phyloP scores from a whole-genome alignment of 2,888 invertebrate genomes.

The Leptarthrus brevirostris region DNA sequence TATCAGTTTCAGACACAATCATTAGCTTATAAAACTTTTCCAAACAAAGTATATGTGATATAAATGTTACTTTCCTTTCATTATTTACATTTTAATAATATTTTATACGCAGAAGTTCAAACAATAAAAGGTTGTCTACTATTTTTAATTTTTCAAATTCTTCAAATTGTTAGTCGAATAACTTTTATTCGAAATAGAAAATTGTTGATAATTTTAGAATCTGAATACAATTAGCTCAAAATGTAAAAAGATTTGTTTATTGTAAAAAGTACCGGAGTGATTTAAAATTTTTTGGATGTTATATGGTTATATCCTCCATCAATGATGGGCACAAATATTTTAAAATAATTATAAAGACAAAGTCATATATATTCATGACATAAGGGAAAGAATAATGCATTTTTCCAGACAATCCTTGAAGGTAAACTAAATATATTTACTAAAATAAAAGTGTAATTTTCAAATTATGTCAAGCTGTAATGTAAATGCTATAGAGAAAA shows the following conservation, averaged over 20 bases:
- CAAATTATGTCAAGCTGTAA: constrained; percentile 46
- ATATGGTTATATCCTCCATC: constrained; percentile 50
- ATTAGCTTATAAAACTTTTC: too few relatives aligned
- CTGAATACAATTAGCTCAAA: constrained; percentile 22
- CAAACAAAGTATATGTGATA: too few relatives aligned
- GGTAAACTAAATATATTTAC: constrained; percentile 41
- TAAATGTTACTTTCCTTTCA: too few relatives aligned
- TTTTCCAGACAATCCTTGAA: constrained; percentile 58
- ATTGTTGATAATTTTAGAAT: constrained; percentile 36
- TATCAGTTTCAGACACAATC: too few relatives aligned
- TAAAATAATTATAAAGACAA: constrained; percentile 56
- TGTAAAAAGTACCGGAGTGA: neutral
- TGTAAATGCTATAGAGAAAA: constrained; percentile 49
- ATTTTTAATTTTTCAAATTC: neutral
- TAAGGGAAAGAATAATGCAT: constrained; percentile 55
- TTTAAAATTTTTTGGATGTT: constrained; percentile 48
- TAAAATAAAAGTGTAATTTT: constrained; percentile 40
- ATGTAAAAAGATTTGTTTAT: constrained; percentile 39
- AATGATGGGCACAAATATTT: constrained; percentile 50
- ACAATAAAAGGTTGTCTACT: neutral
- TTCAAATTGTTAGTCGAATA: neutral
- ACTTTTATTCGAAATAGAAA: neutral
- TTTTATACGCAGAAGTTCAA: neutral
- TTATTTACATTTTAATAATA: neutral
- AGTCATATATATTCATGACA: constrained; percentile 55